phyloP scores from a whole-genome alignment of 2,113 vertebrate genomes.

The Gadus chalcogrammus region DNA sequence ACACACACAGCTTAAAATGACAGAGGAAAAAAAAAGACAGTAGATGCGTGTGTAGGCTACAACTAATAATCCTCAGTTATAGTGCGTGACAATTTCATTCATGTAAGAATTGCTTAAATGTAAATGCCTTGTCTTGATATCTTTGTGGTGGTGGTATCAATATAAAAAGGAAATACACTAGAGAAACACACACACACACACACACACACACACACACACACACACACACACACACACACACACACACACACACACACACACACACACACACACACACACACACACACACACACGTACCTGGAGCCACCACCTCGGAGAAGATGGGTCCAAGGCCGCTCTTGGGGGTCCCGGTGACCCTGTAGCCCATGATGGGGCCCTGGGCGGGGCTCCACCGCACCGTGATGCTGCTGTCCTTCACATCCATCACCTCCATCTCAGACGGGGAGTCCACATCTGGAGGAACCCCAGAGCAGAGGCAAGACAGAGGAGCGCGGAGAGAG shows the following conservation, averaged over 20 bases:
- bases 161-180: no score
- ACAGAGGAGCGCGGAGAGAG: neutral
- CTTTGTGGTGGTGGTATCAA: no score
- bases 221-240: neutral
- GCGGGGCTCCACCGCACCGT: conserved; percentile 90
- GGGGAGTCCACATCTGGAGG: conserved; percentile 86
- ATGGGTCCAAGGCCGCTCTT: conserved; percentile 79
- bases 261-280: neutral
- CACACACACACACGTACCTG: conserved; percentile 70
- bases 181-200: neutral
- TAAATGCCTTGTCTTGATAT: no score
- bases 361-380: conserved; percentile 84
- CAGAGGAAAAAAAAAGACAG: neutral
- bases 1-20: neutral
- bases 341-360: conserved; percentile 86
- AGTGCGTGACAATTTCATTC: neutral
- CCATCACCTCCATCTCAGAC: conserved; percentile 84
- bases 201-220: neutral
- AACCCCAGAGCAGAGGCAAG: neutral
- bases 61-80: neutral
- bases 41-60: neutral
- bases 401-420: conserved; percentile 87
- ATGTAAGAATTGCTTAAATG: no score
- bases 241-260: neutral
- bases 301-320: conserved; percentile 79